Percentiles rank a stretch among this genome's conserved stretches.
Conservation (phyloP, 2,113 vertebrate genomes). For the Serilophus lunatus region DNA sequence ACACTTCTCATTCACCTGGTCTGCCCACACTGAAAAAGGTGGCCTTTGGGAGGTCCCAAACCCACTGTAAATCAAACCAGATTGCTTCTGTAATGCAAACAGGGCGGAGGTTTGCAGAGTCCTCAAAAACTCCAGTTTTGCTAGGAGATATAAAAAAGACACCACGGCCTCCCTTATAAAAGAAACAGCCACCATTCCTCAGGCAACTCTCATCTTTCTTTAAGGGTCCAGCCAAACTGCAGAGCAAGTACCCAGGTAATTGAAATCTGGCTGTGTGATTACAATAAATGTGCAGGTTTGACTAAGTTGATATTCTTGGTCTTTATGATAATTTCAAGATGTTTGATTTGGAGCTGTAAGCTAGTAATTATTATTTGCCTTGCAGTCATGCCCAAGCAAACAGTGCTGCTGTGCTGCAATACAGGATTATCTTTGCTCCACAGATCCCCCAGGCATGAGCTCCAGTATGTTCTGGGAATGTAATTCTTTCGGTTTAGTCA, state of each 20-base stretch:
- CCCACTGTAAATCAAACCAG: neutral
- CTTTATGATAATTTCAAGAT: neutral
- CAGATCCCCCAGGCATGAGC: neutral
- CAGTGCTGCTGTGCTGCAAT: neutral
- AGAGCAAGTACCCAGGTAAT: neutral
- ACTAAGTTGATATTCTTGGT: neutral
- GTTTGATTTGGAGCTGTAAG: neutral
- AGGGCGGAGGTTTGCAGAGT: neutral
- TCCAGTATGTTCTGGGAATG: neutral
- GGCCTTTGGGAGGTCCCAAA: neutral
- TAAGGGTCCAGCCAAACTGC: neutral
- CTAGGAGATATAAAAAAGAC: neutral
- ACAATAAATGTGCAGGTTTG: neutral
- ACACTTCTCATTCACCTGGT: neutral
- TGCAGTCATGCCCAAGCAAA: neutral
- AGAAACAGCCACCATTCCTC: neutral
- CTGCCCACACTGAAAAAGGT: neutral
- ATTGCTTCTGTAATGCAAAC: neutral
- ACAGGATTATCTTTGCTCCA: neutral
- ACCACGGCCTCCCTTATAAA: neutral
- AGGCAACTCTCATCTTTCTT: neutral
- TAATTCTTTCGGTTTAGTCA: neutral
- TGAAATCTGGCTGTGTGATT: too few relatives aligned
- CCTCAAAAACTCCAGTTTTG: neutral
- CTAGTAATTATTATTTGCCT: neutral